Evolutionary conservation across 1,140 invertebrate species (phyloP), one percentile per base, ranked within the genome.

Genomic region (Drosophila fuyamai): DNA sequence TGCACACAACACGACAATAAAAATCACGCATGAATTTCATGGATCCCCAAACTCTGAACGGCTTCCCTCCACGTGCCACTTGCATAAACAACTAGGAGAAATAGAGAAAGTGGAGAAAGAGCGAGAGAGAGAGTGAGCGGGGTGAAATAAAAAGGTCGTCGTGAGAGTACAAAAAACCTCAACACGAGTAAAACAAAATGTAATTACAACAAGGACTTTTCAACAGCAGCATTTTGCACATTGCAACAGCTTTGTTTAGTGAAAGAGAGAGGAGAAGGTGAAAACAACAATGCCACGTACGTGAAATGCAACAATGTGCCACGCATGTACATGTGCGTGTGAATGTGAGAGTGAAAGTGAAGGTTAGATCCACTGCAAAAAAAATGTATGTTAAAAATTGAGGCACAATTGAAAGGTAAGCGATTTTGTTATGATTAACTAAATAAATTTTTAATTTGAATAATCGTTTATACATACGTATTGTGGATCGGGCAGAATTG

Each of bases 141-240:
- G 40, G 55, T 55, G 35, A 18, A 55, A 59, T 60, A 66, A 79
- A 83, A 83, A 84, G 81, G 83, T 88, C 79, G 67, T 60, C 63
- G 68, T 43, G 63, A 71, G 63, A 70, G 56, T 65, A 84, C 80
- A 90, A 84, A 86, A 86, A 88, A 89, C 79, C 84, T 89, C 83
- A 86, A 89, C 83, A 88, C 84, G 84, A 89, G 83, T 88, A 89
- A 83, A 83, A 89, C 83, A 88, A 89, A 89, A 89, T 89, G 84
- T 89, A 89, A 89, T 89, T 89, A 89, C 84, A 89, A 84, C 85
- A 90, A 89, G 80, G 81, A 89, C 84, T 84, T 72, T 72, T 71
- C 66, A 80, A 67, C 58, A 76, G 55, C 60, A 66, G 51, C 77
- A 79, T 73, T 79, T 76, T 79, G 61, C 68, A 79, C 77, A 79